A percentile compares a stretch with the other conserved stretches of the same genome.
These are phyloP conservation scores for Erannis defoliaria DNA, from an alignment of 2,888 invertebrate genomes.

Conservation along the genomic window DNA sequence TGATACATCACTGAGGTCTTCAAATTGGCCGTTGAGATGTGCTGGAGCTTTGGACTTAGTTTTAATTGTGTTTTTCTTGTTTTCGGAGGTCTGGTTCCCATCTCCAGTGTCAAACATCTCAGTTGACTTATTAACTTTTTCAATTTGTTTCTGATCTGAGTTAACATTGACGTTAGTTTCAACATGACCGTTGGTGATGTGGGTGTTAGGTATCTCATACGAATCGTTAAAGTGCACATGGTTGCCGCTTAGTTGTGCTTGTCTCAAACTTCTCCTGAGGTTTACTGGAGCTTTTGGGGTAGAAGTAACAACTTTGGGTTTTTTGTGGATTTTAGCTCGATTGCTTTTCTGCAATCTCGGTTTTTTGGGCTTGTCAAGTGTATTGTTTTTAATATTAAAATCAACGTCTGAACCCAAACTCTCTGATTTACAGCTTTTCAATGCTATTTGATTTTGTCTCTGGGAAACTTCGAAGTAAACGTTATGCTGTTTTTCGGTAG, in stretches of 20 bases:
- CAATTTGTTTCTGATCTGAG: conserved; percentile 38
- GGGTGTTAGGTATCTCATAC: conserved; percentile 61
- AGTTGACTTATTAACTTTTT: conserved; percentile 46
- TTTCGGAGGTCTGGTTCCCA: conserved; percentile 51
- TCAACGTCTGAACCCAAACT: conserved; percentile 68
- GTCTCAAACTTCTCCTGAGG: conserved; percentile 72
- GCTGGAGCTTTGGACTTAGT: conserved; percentile 32
- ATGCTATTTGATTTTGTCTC: conserved; percentile 53
- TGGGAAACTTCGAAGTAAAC: conserved; percentile 70
- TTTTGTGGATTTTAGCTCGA: conserved; percentile 60
- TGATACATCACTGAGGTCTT: conserved; percentile 80
- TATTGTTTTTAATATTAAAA: conserved; percentile 73
- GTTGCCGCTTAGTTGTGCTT: conserved; percentile 59
- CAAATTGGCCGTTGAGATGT: conserved; percentile 69
- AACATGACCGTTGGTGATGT: conserved; percentile 54
- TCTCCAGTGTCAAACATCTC: conserved; percentile 52
- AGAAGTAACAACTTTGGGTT: conserved; percentile 71
- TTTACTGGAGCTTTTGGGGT: conserved; percentile 65
- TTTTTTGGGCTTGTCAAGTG: conserved; percentile 63
- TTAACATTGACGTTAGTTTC: conserved; percentile 46
- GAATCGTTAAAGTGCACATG: conserved; percentile 66
- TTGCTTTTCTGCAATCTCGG: conserved; percentile 60
- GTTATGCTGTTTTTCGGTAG: conserved; percentile 65
- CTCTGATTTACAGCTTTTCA: conserved; percentile 64
- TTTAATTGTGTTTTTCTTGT: conserved; percentile 47